Percentiles rank a stretch among this genome's conserved stretches.
phyloP scores from a whole-genome alignment of 2,888 invertebrate species.

The Athripsodes cinereus region DNA sequence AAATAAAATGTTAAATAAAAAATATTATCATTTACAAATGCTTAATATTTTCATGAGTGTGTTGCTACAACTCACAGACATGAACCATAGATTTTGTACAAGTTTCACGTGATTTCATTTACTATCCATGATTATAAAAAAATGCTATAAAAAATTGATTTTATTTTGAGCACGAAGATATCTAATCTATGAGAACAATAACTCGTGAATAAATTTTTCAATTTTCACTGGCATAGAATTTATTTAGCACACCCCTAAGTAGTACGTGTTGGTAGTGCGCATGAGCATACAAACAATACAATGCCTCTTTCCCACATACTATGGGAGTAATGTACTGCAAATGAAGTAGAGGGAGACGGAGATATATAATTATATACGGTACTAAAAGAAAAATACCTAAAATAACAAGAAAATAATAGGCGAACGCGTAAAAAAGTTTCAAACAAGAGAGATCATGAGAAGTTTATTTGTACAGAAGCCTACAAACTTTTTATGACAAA shows the following conservation, averaged over 20 bases:
- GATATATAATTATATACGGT: neutral
- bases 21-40: too few relatives aligned
- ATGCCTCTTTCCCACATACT: neutral
- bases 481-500: neutral
- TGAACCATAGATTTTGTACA: too few relatives aligned
- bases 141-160: too few relatives aligned
- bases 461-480: neutral
- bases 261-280: neutral
- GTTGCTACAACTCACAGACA: too few relatives aligned
- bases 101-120: too few relatives aligned
- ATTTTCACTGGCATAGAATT: too few relatives aligned
- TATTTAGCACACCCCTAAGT: slow-evolving; percentile 1
- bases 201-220: too few relatives aligned
- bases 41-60: too few relatives aligned
- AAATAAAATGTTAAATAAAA: too few relatives aligned
- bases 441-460: neutral
- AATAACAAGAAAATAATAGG: neutral
- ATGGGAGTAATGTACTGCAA: neutral
- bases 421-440: neutral
- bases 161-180: too few relatives aligned
- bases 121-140: too few relatives aligned
- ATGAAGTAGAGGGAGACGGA: neutral
- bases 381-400: neutral
- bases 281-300: neutral
- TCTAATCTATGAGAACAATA: too few relatives aligned